phyloP scores from a whole-genome alignment of 2,113 vertebrate species.

The Tupaia tana region DNA sequence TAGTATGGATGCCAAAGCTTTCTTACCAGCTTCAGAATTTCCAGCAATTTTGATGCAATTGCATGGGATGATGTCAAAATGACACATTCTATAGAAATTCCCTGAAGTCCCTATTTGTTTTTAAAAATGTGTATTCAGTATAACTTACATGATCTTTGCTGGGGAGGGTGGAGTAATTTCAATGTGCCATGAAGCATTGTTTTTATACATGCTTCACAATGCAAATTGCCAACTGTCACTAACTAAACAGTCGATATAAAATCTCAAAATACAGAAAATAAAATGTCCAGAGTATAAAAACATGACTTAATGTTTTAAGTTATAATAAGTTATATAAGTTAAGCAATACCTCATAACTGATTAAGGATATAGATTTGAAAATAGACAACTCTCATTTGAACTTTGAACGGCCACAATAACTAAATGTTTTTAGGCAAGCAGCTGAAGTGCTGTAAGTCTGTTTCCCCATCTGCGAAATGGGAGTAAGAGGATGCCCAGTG shows the following conservation, averaged over 20 bases:
- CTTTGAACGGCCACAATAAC: neutral
- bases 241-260: neutral
- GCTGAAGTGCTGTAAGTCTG: too few relatives aligned
- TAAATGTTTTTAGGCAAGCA: too few relatives aligned
- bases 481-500: too few relatives aligned
- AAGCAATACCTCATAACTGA: too few relatives aligned
- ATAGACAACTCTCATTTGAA: neutral
- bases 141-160: neutral
- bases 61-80: neutral
- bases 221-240: neutral
- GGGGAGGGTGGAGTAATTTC: neutral
- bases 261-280: neutral
- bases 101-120: neutral
- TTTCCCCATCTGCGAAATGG: too few relatives aligned
- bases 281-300: slow-evolving; percentile 10
- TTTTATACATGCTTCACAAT: neutral
- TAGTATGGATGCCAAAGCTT: neutral
- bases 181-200: neutral
- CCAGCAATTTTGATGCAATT: neutral
- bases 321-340: too few relatives aligned
- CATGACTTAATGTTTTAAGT: neutral
- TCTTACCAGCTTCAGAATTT: neutral
- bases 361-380: neutral
- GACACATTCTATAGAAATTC: neutral
- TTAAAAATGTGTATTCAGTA: neutral